phyloP scores from a whole-genome alignment of 2,888 invertebrate species.

The Altica lythri region DNA sequence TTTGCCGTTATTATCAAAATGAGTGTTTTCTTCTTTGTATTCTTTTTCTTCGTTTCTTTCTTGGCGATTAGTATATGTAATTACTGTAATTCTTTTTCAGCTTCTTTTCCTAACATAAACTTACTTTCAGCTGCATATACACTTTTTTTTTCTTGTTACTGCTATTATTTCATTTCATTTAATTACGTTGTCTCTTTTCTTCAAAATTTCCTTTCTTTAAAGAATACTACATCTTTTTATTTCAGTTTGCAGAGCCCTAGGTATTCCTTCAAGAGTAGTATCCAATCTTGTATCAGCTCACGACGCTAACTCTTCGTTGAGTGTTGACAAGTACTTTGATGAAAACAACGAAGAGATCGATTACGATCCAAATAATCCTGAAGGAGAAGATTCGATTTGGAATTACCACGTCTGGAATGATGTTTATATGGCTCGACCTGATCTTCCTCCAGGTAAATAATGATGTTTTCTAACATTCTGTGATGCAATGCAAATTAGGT shows the following conservation, averaged over 20 bases:
- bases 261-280: slow-evolving; percentile 79
- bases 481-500: no score
- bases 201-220: neutral
- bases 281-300: slow-evolving; percentile 86
- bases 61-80: no score
- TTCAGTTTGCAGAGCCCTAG: slow-evolving; percentile 77
- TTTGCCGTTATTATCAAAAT: no score
- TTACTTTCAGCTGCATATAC: no score
- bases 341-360: slow-evolving; percentile 68
- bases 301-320: slow-evolving; percentile 77
- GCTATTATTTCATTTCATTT: neutral
- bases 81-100: no score
- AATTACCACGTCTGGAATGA: slow-evolving; percentile 91
- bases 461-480: no score
- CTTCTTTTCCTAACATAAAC: no score
- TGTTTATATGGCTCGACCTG: slow-evolving; percentile 83
- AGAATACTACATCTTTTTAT: slow-evolving; percentile 18
- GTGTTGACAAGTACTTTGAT: slow-evolving; percentile 79
- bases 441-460: slow-evolving; percentile 67
- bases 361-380: slow-evolving; percentile 69
- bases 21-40: no score
- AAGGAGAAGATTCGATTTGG: slow-evolving; percentile 79
- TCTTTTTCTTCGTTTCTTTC: no score
- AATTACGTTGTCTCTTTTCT: neutral
- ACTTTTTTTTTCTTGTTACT: no score